phyloP scores from a whole-genome alignment of 2,113 vertebrate species.

The Aspiorhynchus laticeps region DNA sequence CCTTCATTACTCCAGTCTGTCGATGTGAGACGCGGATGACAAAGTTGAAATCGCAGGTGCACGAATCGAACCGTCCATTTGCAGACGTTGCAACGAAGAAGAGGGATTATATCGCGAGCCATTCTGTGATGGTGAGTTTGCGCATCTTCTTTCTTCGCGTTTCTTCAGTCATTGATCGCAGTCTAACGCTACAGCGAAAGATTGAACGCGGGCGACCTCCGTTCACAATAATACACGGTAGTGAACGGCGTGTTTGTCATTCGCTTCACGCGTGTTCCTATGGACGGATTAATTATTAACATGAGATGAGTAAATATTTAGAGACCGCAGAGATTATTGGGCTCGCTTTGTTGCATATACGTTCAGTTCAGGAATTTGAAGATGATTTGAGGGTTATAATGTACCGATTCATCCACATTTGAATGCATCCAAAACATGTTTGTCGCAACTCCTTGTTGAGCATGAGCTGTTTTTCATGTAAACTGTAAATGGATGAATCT shows the following conservation, averaged over 20 bases:
- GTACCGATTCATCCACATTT: neutral
- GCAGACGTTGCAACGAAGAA: neutral
- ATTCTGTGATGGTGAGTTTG: constrained; percentile 28
- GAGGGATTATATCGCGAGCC: neutral
- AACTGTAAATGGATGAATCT: neutral
- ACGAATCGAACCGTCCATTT: neutral
- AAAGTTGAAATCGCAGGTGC: constrained; percentile 40
- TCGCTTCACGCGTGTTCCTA: constrained; percentile 12
- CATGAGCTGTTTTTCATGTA: neutral
- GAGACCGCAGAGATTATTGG: neutral
- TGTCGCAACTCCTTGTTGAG: neutral
- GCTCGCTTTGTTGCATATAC: neutral
- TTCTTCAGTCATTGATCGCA: constrained; percentile 7
- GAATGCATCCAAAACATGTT: neutral
- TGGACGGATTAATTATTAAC: neutral
- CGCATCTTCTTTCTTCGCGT: neutral
- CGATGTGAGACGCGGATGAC: neutral
- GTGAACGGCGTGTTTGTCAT: neutral
- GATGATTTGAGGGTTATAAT: neutral
- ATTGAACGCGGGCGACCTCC: constrained; percentile 14
- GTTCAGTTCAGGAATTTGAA: neutral
- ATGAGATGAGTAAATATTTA: neutral
- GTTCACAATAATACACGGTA: neutral
- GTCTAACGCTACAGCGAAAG: neutral
- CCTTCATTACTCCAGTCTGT: neutral